These are phyloP conservation scores for Graptemys geographica DNA, from an alignment of 2,797 vertebrate species.

Conservation along the genomic window DNA sequence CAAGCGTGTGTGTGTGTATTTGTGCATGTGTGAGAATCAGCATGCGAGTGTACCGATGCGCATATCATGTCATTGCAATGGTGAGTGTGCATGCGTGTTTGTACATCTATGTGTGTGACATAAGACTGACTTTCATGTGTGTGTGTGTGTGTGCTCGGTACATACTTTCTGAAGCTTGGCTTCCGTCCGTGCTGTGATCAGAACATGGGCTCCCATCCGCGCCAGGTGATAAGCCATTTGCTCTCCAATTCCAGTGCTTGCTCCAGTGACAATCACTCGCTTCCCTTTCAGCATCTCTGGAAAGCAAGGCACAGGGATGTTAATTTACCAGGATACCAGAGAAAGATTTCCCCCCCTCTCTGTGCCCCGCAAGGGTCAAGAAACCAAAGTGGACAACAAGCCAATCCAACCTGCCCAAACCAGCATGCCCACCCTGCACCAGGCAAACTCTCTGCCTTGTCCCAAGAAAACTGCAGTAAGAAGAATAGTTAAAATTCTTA, in stretches of 20 bases:
- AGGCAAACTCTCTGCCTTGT: not conserved
- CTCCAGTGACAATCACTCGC: constrained; percentile 79
- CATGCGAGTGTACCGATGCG: fast-evolving
- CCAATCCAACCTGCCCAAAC: fast-evolving
- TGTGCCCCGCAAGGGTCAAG: not conserved
- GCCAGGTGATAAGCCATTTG: constrained; percentile 82
- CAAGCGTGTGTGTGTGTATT: not conserved
- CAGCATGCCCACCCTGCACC: not conserved
- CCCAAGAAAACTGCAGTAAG: not conserved
- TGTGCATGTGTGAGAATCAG: not conserved
- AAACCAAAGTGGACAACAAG: not conserved
- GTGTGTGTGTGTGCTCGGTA: not conserved
- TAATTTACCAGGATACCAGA: not conserved
- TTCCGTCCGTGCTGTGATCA: constrained; percentile 74
- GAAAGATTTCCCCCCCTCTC: not conserved
- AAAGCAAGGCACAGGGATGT: not conserved
- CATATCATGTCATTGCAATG: fast-evolving
- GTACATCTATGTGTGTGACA: fast-evolving
- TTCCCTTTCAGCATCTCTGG: constrained; percentile 81
- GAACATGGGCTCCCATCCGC: constrained; percentile 78
- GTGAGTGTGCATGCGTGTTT: fast-evolving
- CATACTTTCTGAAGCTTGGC: constrained; percentile 78
- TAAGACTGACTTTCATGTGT: fast-evolving
- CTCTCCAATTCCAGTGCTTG: constrained; percentile 82
- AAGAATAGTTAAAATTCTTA: constrained; percentile 14